A percentile compares a stretch with the other conserved stretches of the same genome.
Conservation (phyloP, 2,888 invertebrate genomes). For the Unio pictorum region DNA sequence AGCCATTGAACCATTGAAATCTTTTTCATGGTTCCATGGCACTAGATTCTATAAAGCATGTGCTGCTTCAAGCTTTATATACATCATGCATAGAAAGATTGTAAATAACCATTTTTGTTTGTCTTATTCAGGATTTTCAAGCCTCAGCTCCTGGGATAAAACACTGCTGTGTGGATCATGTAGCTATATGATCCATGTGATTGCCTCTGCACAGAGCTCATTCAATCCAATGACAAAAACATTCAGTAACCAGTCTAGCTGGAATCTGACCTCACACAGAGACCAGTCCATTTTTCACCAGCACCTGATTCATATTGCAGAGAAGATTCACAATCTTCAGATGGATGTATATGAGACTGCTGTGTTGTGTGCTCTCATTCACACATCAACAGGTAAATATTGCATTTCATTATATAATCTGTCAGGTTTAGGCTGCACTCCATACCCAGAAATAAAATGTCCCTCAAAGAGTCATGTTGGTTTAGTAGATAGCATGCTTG, state of each 20-base stretch:
- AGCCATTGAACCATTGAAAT: no score
- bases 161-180: slow-evolving; percentile 30
- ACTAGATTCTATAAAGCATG: no score
- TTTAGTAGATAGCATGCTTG: no score
- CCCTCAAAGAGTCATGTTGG: no score
- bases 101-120: no score
- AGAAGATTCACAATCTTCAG: slow-evolving; percentile 31
- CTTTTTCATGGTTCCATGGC: no score
- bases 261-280: slow-evolving; percentile 36
- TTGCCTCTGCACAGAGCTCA: slow-evolving; percentile 29
- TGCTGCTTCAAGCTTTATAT: no score
- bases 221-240: slow-evolving; percentile 30
- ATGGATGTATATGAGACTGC: slow-evolving; percentile 39
- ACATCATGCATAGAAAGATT: no score
- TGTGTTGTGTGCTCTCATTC: slow-evolving; percentile 26
- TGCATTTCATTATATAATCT: not conserved
- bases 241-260: slow-evolving; percentile 43
- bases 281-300: slow-evolving; percentile 40
- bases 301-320: slow-evolving; percentile 32
- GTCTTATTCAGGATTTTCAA: slow-evolving; percentile 26
- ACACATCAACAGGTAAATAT: slow-evolving; percentile 32
- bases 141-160: slow-evolving; percentile 35
- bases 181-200: slow-evolving; percentile 25
- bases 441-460: no score
- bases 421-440: no score